Evolutionary conservation across 2,113 vertebrate genomes (phyloP), one percentile per base, ranked within the genome.

Genomic region (Gulo gulo): DNA sequence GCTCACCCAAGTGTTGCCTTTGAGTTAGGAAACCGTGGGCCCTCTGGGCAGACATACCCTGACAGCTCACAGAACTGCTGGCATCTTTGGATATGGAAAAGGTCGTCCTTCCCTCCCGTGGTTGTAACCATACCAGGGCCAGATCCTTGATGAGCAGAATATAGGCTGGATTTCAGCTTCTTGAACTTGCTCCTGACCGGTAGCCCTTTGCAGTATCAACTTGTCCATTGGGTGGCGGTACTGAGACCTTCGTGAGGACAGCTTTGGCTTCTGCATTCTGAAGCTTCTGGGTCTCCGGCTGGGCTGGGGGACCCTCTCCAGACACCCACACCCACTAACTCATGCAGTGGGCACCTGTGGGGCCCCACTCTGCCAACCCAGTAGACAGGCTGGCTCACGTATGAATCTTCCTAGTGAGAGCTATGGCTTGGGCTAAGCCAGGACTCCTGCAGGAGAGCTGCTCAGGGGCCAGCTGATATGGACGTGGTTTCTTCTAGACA

Each of bases 161-260:
- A 34, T 1, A 52, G 76, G 50, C 14, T 11, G 39, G 23, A 39
- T 88, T 39, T 47, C 42, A 52, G 50, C 52, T 50, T 88, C 11
- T 18, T 0, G 24, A 47, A 47, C 16, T 36, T n/a, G 57, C 39
- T n/a, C 12, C 31, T 13, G 7, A 26, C 9, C 0, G 10, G 47
- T 42, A 59, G 36, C 18, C 55, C 74, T 55, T 45, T 94, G 97
- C 74, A 87, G 91, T 96, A 73, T 42, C 34, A 69, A 9, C 0
- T 34, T 76, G 24, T 76, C 88, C 96, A 95, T 73, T 42, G 12
- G 45, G 93, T 94, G 95, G 36, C 23, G 0, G 79, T 63, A 90
- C 31, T 8, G 57, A 89, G 87, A 63, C 10, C 45, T 9, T 47
- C 5, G 42, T 13, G 78, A 73, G 31, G 26, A 12, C 3, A 0